Evolutionary conservation across 2,797 vertebrate species (phyloP).

Genomic region (Myotis vivesi): DNA sequence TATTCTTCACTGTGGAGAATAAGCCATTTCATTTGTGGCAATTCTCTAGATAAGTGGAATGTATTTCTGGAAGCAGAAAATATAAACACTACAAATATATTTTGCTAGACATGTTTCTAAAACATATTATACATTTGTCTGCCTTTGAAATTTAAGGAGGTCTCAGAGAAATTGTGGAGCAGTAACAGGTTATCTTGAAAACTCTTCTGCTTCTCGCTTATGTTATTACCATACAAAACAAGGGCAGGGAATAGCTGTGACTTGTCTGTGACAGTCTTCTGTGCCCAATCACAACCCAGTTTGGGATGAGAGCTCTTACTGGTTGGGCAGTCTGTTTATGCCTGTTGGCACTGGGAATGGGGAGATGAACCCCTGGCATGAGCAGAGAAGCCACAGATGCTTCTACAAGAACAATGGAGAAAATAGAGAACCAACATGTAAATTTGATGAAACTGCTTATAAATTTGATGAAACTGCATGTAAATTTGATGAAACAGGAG

Average conservation of each 20-base stretch:
- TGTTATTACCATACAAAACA: not conserved
- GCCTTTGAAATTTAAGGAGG: not conserved
- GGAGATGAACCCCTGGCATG: not conserved
- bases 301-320: not conserved
- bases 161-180: not conserved
- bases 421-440: not conserved
- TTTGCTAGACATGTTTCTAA: conserved; percentile 6
- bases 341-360: not conserved
- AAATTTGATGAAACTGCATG: not conserved
- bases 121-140: not conserved
- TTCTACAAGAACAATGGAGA: not conserved
- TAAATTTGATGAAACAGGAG: not conserved
- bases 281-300: not conserved
- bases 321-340: not conserved
- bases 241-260: not conserved
- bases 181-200: not conserved
- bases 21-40: not conserved
- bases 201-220: not conserved
- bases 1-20: not conserved
- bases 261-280: not conserved
- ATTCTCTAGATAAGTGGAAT: not conserved
- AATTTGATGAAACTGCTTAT: not conserved
- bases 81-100: not conserved
- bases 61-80: not conserved
- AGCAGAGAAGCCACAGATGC: not conserved